A percentile compares a stretch with the other conserved stretches of the same genome.
These are phyloP conservation scores for Orcinus orca DNA, from an alignment of 2,113 vertebrate species.

Conservation along the genomic window DNA sequence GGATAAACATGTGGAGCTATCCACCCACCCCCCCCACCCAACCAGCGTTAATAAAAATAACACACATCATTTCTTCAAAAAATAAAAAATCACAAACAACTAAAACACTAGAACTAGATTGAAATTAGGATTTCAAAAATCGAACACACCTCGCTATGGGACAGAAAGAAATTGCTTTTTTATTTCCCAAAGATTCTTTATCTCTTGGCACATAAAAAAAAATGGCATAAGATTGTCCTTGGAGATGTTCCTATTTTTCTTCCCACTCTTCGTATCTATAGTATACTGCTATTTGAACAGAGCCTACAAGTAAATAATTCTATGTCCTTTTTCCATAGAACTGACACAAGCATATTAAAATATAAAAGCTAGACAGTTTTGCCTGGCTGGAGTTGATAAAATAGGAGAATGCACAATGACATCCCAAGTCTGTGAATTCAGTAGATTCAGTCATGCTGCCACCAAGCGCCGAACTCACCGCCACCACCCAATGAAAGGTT, in stretches of 20 bases:
- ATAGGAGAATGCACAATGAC: background rate
- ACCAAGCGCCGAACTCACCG: background rate
- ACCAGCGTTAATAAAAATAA: background rate
- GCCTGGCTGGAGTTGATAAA: background rate
- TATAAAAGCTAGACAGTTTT: background rate
- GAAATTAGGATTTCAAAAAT: constrained; percentile 28
- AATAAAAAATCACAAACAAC: background rate
- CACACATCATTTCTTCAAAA: background rate
- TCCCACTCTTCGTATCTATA: background rate
- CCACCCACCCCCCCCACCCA: rapidly evolving
- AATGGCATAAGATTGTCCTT: background rate
- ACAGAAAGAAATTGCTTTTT: background rate
- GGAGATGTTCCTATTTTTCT: background rate
- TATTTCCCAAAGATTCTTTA: background rate
- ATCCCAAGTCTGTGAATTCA: background rate
- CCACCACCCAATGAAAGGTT: background rate
- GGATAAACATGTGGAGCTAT: background rate
- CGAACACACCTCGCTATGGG: background rate
- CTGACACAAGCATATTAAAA: background rate
- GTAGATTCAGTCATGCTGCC: background rate
- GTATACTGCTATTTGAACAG: background rate
- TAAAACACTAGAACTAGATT: background rate
- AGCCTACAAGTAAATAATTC: background rate
- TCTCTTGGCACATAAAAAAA: background rate
- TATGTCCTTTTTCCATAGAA: background rate